phyloP scores from a whole-genome alignment of 2,113 vertebrate genomes.

The Aramus guarauna region DNA sequence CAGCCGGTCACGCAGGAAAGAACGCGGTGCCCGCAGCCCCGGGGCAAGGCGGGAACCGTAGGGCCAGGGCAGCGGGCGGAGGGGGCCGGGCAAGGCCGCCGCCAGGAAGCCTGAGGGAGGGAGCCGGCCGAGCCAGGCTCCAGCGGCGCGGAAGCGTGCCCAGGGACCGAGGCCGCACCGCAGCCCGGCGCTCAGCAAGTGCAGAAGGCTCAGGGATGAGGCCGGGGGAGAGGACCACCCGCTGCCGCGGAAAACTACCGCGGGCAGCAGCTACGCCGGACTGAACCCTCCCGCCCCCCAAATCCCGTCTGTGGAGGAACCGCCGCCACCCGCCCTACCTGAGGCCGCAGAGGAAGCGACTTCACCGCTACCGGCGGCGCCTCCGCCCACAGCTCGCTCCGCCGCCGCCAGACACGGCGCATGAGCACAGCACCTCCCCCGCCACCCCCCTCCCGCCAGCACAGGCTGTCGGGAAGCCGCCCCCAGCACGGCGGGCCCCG shows the following conservation, averaged over 20 bases:
- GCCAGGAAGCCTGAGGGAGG: too few species aligned
- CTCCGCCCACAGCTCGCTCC: rapidly evolving
- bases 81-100: not conserved
- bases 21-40: rapidly evolving
- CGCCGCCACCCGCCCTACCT: not conserved
- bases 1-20: not conserved
- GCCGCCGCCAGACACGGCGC: not conserved
- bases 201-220: not conserved
- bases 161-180: not conserved
- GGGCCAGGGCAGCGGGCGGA: rapidly evolving
- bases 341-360: not conserved
- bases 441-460: rapidly evolving
- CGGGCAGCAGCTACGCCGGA: rapidly evolving
- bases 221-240: not conserved
- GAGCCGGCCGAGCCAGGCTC: not conserved
- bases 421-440: rapidly evolving
- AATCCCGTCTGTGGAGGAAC: rapidly evolving
- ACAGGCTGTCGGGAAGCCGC: not conserved
- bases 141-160: too few species aligned
- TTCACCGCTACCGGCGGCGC: not conserved
- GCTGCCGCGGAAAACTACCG: not conserved
- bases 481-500: rapidly evolving
- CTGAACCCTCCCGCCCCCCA: rapidly evolving
- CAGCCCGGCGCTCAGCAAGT: not conserved
- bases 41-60: not conserved